These are phyloP conservation scores for Ophioderma brevispina DNA, from an alignment of 35 echinoderm and acorn worm genomes.

Conservation along the genomic window DNA sequence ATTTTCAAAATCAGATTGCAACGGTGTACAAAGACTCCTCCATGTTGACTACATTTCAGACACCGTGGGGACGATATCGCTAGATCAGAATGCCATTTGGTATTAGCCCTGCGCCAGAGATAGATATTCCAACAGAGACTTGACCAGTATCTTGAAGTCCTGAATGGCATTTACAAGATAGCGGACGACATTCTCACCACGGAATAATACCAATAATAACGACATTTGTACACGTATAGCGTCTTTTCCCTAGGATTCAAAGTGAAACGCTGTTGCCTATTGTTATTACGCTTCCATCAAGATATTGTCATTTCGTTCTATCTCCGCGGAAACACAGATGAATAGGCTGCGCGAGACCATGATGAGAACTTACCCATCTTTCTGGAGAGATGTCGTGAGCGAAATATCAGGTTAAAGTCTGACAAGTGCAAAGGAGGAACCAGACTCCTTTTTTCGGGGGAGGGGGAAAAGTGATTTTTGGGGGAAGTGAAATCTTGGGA, in stretches of 20 bases:
- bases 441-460: no score
- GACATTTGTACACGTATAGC: no score
- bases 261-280: slow-evolving; percentile 60
- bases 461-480: no score
- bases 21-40: slow-evolving; percentile 30
- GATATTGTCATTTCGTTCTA: no score
- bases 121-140: slow-evolving; percentile 43
- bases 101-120: slow-evolving; percentile 24
- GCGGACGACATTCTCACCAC: slow-evolving; percentile 30
- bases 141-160: not conserved
- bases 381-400: not conserved
- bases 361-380: not conserved
- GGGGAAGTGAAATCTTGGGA: no score
- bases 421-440: slow-evolving; percentile 74
- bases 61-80: slow-evolving; percentile 8
- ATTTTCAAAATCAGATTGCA: no score
- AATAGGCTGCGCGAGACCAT: no score
- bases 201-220: no score
- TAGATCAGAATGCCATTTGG: slow-evolving; percentile 26
- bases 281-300: no score
- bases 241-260: no score
- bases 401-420: slow-evolving; percentile 50
- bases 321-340: no score
- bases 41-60: slow-evolving; percentile 34
- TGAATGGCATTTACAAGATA: not conserved